Base-by-base conservation (phyloP, 1,140 invertebrate species). In the Spodoptera frugiperda region DNA sequence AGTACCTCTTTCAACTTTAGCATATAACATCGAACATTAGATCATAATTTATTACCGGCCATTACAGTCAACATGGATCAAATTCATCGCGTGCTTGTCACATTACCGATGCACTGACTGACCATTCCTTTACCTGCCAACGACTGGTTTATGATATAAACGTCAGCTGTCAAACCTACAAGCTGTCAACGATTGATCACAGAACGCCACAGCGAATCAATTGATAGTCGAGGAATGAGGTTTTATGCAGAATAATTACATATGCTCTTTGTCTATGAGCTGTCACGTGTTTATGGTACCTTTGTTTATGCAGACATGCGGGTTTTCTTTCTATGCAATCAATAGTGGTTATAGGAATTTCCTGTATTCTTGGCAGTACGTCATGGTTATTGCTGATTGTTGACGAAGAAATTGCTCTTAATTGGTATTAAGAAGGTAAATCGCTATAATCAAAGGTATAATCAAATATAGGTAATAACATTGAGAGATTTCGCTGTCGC, bases 201-300 rank as follows among this genome's bases (percentile, higher is more conserved):
- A 49, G 61, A 48, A 39, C 57, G 57, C 11, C 48, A 48, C 44
- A 15, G 61, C 21, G 19, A 65, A 48, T 65, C 44, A 48, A 65
- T 65, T 65, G 61, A 48, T 65, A 48, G 61, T 8, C 17, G 44
- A 48, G 15, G 39, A 65, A 19, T 25, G 39, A 25, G 30, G 25
- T 33, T 11, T 46, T 15, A 59, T 25, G 33, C 55, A 9, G 4
- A 46, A n/a, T 65, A 19, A 65, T 65, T 65, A 48, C 33, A 39
- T 63, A 63, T 44, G 59, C 44, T 48, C 17, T 21, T 65, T 65
- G 33, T 61, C 57, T 30, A 44, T 61, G 61, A 48, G 17, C 44
- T 19, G 61, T 63, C 59, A 63, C n/a, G 17, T n/a, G 55, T 15
- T 39, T 33, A 59, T 59, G 30, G 57, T 14, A 65, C 17, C 44